Base-by-base conservation (phyloP, 2,888 invertebrate genomes). In the Heliconius cydno region DNA sequence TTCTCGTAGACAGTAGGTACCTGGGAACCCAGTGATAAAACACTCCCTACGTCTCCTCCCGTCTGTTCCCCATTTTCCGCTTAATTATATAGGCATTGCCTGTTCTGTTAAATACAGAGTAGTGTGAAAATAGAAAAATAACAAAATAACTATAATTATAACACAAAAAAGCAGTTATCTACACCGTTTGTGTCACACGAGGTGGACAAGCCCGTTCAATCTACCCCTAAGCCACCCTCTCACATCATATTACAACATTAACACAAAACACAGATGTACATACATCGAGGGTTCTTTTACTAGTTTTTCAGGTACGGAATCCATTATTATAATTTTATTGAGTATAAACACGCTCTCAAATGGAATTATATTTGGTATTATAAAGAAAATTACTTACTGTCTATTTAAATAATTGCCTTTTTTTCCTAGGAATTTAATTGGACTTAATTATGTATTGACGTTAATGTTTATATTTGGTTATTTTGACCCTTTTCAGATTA, bases 271-370 rank as follows among this genome's bases (percentile, higher is more conserved):
- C 60, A 73, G 72, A 75, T 65, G 75, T 75, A 75, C 46, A 28
- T n/a, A 60, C 46, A 28, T 25, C 38, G 22, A 15, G 75, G 75
- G 75, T 28, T 28, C 28, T 28, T 28, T 74, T 63, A 63, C 41
- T 75, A 75, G 65, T 75, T 65, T 75, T 65, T 65, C n/a, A 65
- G 75, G 75, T 75, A 70, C 41, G 41, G 19, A 41, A 65, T 25
- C 65, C 75, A 75, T 75, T 75, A 75, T 65, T 65, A 75, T 75
- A 75, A 75, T 75, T 65, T 75, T 75, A 75, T 75, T 65, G 75
- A 28, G 65, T 22, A 2, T 25, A 75, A 65, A 28, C 75, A 75
- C 65, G 75, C 75, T 65, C 13, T 63, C 19, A 46, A 38, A 34
- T 19, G 25, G 57, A 34, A 57, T 60, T 60, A 38, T 73, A 34